Conservation (phyloP, 2,797 vertebrate genomes). For the Tapera naevia region DNA sequence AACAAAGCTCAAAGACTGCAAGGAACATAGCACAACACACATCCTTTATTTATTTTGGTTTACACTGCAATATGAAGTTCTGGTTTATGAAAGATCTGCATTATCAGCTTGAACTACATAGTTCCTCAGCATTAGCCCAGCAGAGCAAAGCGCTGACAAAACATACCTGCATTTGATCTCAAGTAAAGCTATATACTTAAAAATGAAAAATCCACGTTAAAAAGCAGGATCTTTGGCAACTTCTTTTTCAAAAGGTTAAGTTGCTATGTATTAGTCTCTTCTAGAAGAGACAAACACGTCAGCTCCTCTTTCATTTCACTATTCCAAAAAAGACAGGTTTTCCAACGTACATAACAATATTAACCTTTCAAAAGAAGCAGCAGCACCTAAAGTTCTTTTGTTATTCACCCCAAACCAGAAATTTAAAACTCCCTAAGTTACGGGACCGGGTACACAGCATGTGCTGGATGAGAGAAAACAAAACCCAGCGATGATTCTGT, state of each 20-base stretch:
- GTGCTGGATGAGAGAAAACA: not conserved
- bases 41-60: not conserved
- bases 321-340: not conserved
- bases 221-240: not conserved
- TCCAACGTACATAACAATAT: not conserved
- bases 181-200: not conserved
- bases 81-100: not conserved
- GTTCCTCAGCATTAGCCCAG: not conserved
- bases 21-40: not conserved
- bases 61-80: not conserved
- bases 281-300: not conserved
- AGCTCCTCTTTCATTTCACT: not conserved
- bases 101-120: not conserved
- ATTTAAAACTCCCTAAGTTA: not conserved
- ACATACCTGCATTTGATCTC: not conserved
- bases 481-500: fast-evolving
- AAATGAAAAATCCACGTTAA: not conserved
- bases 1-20: not conserved
- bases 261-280: fast-evolving
- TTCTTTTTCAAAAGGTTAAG: not conserved
- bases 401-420: fast-evolving
- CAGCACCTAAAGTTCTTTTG: not conserved
- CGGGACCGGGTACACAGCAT: not conserved
- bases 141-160: not conserved
- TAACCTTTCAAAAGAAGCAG: not conserved